Conservation (phyloP, 2,113 vertebrate species). For the Percopsis transmontana region DNA sequence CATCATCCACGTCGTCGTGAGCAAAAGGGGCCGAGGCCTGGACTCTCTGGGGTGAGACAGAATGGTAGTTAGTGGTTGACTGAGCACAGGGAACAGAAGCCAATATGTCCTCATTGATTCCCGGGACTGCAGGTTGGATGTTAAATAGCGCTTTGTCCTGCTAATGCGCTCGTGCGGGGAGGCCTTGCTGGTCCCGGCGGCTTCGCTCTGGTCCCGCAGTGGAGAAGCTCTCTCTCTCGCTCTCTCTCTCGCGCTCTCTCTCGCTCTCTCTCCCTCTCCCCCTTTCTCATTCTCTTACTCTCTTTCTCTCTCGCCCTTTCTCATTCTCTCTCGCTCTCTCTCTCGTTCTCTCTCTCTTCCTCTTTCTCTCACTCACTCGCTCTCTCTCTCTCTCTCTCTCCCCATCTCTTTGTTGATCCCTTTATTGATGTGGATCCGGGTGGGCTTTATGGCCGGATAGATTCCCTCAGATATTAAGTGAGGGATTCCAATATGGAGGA, state of each 20-base stretch:
- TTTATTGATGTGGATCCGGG: constrained; percentile 9
- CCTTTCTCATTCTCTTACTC: neutral
- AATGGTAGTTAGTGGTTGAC: constrained; percentile 69
- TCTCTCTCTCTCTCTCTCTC: neutral
- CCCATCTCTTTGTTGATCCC: constrained; percentile 1
- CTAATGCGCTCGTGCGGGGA: constrained; percentile 57
- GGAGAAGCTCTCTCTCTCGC: no score
- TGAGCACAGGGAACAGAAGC: constrained; percentile 52
- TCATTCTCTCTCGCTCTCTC: neutral
- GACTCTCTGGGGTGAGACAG: constrained; percentile 51
- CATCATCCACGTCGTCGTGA: constrained; percentile 39
- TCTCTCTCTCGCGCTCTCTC: no score
- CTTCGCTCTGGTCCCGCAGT: neutral
- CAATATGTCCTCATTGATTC: constrained; percentile 67
- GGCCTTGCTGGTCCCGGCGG: constrained; percentile 2
- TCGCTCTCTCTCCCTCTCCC: no score
- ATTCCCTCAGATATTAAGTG: constrained; percentile 47
- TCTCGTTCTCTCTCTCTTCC: neutral
- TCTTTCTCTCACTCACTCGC: neutral
- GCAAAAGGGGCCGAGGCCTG: neutral
- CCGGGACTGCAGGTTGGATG: constrained; percentile 41
- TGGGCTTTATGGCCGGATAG: constrained; percentile 30
- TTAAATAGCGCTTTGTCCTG: constrained; percentile 42
- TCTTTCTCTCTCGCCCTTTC: neutral
- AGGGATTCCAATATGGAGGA: constrained; percentile 64